Conservation (phyloP, 1,140 invertebrate genomes). For the Drosophila miranda region DNA sequence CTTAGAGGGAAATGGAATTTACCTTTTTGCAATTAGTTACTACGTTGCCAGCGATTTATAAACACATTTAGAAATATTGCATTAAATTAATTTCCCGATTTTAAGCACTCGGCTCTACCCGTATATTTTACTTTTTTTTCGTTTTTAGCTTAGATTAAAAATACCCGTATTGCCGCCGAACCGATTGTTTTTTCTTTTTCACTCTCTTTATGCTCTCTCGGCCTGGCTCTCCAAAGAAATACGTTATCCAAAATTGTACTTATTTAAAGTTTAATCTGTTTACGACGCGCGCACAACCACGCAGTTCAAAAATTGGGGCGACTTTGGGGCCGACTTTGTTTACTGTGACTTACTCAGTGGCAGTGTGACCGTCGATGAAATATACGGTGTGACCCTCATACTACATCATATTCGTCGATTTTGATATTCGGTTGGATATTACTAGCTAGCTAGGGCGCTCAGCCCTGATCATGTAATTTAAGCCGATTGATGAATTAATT, state of each 20-base stretch:
- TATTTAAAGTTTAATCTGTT: neutral
- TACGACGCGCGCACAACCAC: slow-evolving; percentile 1
- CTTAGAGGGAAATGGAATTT: slow-evolving; percentile 36
- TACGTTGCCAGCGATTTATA: slow-evolving; percentile 53
- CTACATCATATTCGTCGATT: too few relatives aligned
- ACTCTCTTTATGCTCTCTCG: slow-evolving; percentile 2
- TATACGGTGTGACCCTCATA: too few relatives aligned
- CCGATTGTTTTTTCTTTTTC: slow-evolving; percentile 26
- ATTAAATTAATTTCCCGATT: slow-evolving; percentile 60
- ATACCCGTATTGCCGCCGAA: slow-evolving; percentile 77
- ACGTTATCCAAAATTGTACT: slow-evolving; percentile 8
- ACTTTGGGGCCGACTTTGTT: neutral
- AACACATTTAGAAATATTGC: slow-evolving; percentile 69
- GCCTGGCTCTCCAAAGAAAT: slow-evolving; percentile 1
- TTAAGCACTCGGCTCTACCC: slow-evolving; percentile 55
- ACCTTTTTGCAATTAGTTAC: slow-evolving; percentile 63
- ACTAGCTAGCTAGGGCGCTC: too few relatives aligned
- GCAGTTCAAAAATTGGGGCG: neutral
- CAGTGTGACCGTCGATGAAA: too few relatives aligned
- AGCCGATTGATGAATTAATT: too few relatives aligned
- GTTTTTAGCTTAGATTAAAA: slow-evolving; percentile 68
- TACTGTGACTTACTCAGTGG: too few relatives aligned
- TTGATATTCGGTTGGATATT: too few relatives aligned
- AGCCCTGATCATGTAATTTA: too few relatives aligned
- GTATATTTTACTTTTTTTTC: slow-evolving; percentile 31